These are phyloP conservation scores for Latheticus oryzae DNA, from an alignment of 2,888 invertebrate species.

Conservation along the genomic window DNA sequence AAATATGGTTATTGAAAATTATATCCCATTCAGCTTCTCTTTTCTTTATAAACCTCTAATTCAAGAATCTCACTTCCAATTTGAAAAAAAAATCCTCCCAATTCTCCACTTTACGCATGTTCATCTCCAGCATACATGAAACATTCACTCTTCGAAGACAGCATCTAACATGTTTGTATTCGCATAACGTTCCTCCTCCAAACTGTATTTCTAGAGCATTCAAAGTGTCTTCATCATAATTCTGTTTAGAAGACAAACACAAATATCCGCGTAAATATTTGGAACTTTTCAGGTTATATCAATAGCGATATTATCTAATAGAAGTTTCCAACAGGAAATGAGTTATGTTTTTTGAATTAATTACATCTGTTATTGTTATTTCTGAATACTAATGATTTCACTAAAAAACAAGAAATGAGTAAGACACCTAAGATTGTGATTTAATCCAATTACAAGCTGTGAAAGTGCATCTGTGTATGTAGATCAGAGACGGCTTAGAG, in stretches of 20 bases:
- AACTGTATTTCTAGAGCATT: conserved; percentile 31
- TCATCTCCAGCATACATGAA: no score
- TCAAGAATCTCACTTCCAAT: no score
- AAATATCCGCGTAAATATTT: conserved; percentile 27
- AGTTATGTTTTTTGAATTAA: conserved; percentile 29
- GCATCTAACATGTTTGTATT: conserved; percentile 10
- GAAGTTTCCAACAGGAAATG: conserved; percentile 22
- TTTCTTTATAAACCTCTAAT: no score
- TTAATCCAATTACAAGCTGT: conserved; percentile 36
- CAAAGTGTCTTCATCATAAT: conserved; percentile 22
- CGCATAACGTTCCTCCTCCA: conserved; percentile 13
- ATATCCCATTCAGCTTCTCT: no score
- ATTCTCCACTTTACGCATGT: no score
- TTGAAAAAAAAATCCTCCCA: no score
- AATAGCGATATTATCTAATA: conserved; percentile 18
- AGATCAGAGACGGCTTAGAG: conserved; percentile 24
- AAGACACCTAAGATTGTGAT: conserved; percentile 3
- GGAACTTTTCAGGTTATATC: conserved; percentile 17
- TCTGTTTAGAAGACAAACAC: conserved; percentile 28
- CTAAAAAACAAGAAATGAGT: background rate
- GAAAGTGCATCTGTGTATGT: conserved; percentile 34
- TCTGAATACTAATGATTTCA: conserved; percentile 6
- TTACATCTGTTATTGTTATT: no score
- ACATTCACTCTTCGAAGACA: conserved; percentile 1
- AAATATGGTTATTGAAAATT: no score